These are phyloP conservation scores for Anhinga anhinga DNA, from an alignment of 2,113 vertebrate species.

Conservation along the genomic window DNA sequence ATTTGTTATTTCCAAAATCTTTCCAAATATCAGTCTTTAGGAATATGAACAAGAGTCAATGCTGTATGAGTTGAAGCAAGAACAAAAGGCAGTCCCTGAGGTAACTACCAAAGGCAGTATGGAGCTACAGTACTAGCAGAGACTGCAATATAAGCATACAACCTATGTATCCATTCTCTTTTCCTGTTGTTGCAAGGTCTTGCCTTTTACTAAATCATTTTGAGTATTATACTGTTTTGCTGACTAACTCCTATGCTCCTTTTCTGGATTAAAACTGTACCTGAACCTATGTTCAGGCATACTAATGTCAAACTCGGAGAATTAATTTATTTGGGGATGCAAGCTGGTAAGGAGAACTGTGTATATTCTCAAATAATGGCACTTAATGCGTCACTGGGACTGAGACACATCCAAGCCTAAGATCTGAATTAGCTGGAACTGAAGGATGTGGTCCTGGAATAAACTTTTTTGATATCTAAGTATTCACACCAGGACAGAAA, in stretches of 20 bases:
- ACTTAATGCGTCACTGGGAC: not conserved
- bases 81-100: not conserved
- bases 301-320: not conserved
- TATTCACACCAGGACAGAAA: not conserved
- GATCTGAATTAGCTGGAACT: not conserved
- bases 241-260: not conserved
- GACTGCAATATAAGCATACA: not conserved
- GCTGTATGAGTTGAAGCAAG: not conserved
- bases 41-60: not conserved
- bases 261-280: not conserved
- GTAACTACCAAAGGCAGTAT: not conserved
- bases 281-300: not conserved
- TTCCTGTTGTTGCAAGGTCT: not conserved
- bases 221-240: not conserved
- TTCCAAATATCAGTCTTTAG: not conserved
- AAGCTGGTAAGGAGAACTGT: not conserved
- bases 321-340: not conserved
- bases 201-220: not conserved
- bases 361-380: not conserved
- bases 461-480: not conserved
- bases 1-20: not conserved
- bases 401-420: not conserved
- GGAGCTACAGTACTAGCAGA: not conserved
- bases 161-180: not conserved
- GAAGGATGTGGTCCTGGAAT: not conserved